Evolutionary conservation across 2,113 vertebrate species (phyloP), one percentile per base, ranked within the genome.

Genomic region (Mungos mungo): DNA sequence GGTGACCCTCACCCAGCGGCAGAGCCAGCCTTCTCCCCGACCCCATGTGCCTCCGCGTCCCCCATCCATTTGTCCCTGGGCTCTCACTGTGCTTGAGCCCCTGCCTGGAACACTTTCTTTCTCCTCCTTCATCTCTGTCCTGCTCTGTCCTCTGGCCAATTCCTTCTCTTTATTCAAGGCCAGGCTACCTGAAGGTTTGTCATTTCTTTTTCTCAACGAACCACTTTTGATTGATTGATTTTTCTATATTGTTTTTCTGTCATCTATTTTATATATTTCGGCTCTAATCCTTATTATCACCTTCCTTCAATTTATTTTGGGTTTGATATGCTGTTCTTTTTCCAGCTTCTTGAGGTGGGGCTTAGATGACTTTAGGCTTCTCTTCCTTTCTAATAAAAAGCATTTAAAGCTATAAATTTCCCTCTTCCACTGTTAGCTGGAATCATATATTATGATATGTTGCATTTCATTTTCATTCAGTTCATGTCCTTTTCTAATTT

Each of bases 1-100:
- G 6, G n/a, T 0, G 3, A 3, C 0, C 14, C 3, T 1, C 0
- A 2, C 8, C 33, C 35, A 25, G 52, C 2, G 5, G 54, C 63
- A 35, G 63, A 3, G 57, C 1, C 18, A 2, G 66, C 13, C 12
- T 63, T 3, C n/a, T 29, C 7, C 15, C 25, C 0, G 0, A 1
- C 7, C n/a, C 63, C 21, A 0, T 7, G 23, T 14, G 23, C 35
- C 47, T 66, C 38, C 10, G 0, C 16, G 23, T 4, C 15, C 63
- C 23, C 3, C 25, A 2, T 0, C 50, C 27, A 79, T 29, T 27
- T 5, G 3, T 0, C 79, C 54, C 81, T 21, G 69, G 2, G 33
- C 4, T 52, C 52, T 68, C 1, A 0, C 29, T 21, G 31, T 1
- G 14, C 0, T 41, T 47, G 45, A 9, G 45, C 10, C 45, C 10